Base-by-base conservation (phyloP, 2,113 vertebrate species). In the Pelecanoides urinatrix region DNA sequence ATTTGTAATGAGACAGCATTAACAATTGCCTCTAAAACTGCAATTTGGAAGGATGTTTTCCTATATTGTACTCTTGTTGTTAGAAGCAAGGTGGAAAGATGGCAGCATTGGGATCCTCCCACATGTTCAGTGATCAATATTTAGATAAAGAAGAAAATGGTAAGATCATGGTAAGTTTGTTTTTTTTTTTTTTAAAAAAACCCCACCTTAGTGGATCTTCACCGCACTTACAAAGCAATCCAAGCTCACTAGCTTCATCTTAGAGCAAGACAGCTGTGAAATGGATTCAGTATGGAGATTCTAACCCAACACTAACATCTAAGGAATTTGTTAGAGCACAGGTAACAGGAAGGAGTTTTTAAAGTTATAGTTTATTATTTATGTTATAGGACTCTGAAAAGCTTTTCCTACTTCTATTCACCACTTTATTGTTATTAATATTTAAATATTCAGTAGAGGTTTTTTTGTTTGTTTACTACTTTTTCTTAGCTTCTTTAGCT, bases 61-160 rank as follows among this genome's bases (percentile, higher is more conserved):
- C 52, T 84, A 4, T 62, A 10, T 70, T 76, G 11, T 72, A 11
- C 86, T 96, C 52, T 97, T 78, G 11, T 92, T 86, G 38, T n/a
- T 75, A 99, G 98, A 95, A 97, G 97, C 98, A 98, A 87, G 98
- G 98, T 29, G 99, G 99, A 42, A 99, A 99, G 94, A 97, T 99
- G 96, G 99, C 98, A 61, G 99, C 99, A 1, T 80, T 99, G 95
- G 99, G 99, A 65, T 99, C 99, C 38, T 99, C 98, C 85, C 99
- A 99, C 97, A 99, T 99, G 99, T 99, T 99, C 97, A 98, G 97
- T 93, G 99, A 99, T 94, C 99, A 99, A 26, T 99, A 99, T 97
- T 97, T 99, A 90, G 99, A 99, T 97, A 99, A 99, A 98, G 99
- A 99, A 97, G 99, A 99, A 97, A 99, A 99, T 71, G 97, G 98